phyloP scores from a whole-genome alignment of 2,113 vertebrate genomes.

The Ceratotherium simum region DNA sequence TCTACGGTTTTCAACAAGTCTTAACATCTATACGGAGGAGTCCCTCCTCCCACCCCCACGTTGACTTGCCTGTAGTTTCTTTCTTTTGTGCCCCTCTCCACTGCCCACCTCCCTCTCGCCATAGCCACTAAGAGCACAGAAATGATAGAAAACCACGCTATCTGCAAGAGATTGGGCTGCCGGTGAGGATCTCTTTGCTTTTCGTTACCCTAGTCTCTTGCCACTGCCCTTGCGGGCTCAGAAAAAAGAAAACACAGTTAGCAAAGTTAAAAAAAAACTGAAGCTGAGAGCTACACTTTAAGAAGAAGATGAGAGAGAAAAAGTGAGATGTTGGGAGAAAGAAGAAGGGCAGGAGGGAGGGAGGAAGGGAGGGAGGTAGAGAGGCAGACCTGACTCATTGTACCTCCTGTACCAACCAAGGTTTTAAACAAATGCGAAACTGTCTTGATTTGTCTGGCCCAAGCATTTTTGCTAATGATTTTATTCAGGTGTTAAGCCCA shows the following conservation, averaged over 20 bases:
- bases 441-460: not conserved
- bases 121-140: not conserved
- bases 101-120: not conserved
- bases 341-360: rapidly evolving
- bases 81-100: not conserved
- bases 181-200: not conserved
- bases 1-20: slow-evolving; percentile 57
- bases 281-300: not conserved
- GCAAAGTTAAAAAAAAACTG: slow-evolving; percentile 37
- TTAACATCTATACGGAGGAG: not conserved
- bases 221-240: not conserved
- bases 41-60: not conserved
- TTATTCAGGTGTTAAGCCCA: slow-evolving; percentile 39
- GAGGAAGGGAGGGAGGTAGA: not conserved
- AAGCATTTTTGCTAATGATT: slow-evolving; percentile 47
- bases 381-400: not conserved
- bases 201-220: not conserved
- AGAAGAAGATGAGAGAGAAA: not conserved
- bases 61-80: not conserved
- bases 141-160: not conserved
- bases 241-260: not conserved
- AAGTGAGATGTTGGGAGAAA: not conserved
- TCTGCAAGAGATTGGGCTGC: not conserved
- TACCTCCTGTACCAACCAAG: not conserved
- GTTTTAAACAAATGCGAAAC: slow-evolving; percentile 1